A percentile compares a stretch with the other conserved stretches of the same genome.
These are phyloP conservation scores for Athalia rosae DNA, from an alignment of 2,888 invertebrate genomes.

Conservation along the genomic window DNA sequence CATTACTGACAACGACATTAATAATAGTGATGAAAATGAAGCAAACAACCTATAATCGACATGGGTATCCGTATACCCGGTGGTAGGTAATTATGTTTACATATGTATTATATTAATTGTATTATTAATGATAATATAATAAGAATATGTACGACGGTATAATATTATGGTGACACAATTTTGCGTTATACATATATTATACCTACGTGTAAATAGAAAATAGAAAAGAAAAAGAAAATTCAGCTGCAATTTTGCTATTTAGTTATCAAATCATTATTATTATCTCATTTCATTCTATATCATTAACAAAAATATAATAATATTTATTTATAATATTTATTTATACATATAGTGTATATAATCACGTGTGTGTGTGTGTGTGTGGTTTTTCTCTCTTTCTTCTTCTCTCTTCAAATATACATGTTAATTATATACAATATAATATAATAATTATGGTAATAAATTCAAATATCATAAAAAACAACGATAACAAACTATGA, in stretches of 20 bases:
- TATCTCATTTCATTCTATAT: slow-evolving; percentile 53
- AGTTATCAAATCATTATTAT: slow-evolving; percentile 63
- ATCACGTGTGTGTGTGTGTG: slow-evolving; percentile 43
- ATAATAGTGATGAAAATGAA: neutral
- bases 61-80: no score
- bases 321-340: slow-evolving; percentile 47
- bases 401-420: slow-evolving; percentile 46
- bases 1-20: neutral
- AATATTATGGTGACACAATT: no score
- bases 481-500: slow-evolving; percentile 72
- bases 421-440: slow-evolving; percentile 52
- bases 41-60: no score
- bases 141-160: no score
- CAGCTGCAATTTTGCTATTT: slow-evolving; percentile 54
- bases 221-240: slow-evolving; percentile 53
- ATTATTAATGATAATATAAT: no score
- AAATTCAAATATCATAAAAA: slow-evolving; percentile 69
- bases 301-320: slow-evolving; percentile 67
- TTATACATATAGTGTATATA: slow-evolving; percentile 49
- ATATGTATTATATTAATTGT: no score
- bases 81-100: no score
- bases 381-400: slow-evolving; percentile 35
- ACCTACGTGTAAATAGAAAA: slow-evolving; percentile 36
- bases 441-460: slow-evolving; percentile 28
- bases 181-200: no score